phyloP scores from a whole-genome alignment of 2,113 vertebrate genomes.

The Myodes glareolus region DNA sequence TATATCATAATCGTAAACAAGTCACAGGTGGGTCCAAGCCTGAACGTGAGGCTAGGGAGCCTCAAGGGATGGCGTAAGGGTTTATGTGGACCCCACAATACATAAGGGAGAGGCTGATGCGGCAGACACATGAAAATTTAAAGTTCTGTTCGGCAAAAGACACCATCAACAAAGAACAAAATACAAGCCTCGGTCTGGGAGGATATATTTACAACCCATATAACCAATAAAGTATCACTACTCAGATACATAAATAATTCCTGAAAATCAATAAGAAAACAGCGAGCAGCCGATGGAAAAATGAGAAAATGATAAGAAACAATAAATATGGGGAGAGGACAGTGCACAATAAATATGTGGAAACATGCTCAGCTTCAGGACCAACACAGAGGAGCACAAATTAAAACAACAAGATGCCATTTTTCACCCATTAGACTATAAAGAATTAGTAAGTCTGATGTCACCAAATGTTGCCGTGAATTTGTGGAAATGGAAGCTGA shows the following conservation, averaged over 20 bases:
- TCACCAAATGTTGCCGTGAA: background rate
- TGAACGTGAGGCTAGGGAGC: rapidly evolving
- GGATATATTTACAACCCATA: constrained; percentile 34
- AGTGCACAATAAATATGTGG: background rate
- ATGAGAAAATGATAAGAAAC: constrained; percentile 27
- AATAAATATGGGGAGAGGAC: constrained; percentile 43
- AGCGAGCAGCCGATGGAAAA: background rate
- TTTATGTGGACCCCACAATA: background rate
- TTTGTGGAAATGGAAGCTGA: rapidly evolving
- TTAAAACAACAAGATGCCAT: constrained; percentile 54
- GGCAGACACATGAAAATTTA: background rate
- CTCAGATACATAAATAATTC: constrained; percentile 66
- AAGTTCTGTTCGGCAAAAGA: constrained; percentile 34
- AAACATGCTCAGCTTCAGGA: background rate
- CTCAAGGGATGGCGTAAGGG: rapidly evolving
- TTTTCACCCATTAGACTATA: constrained; percentile 14
- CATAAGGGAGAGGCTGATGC: rapidly evolving
- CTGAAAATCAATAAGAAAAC: constrained; percentile 67
- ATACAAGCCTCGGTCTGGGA: background rate
- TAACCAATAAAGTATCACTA: constrained; percentile 7
- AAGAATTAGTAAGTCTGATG: background rate
- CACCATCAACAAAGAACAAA: constrained; percentile 46
- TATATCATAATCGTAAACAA: background rate
- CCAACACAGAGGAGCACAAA: constrained; percentile 6
- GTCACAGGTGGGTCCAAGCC: background rate